Percentiles rank a stretch among this genome's conserved stretches.
phyloP scores from a whole-genome alignment of 1,140 invertebrate genomes.

The Epicauta chinensis region DNA sequence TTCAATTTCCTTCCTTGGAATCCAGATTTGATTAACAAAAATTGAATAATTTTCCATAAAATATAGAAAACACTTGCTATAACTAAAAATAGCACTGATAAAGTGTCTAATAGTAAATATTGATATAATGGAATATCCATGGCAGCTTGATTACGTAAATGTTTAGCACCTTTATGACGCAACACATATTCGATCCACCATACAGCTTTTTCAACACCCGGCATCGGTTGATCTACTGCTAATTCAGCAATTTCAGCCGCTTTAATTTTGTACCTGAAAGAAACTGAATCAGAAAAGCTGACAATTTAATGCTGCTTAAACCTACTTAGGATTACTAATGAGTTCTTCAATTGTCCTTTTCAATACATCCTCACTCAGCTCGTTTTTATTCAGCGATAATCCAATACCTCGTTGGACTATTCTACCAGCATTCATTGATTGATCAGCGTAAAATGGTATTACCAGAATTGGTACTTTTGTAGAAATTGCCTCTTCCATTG shows the following conservation, averaged over 20 bases:
- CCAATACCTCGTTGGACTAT: constrained; percentile 39
- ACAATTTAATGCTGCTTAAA: too few relatives aligned
- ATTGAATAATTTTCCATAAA: too few relatives aligned
- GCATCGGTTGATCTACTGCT: constrained; percentile 31
- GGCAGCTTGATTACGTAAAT: constrained; percentile 36
- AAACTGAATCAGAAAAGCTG: too few relatives aligned
- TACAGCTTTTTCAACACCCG: constrained; percentile 30
- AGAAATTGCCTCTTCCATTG: constrained; percentile 48
- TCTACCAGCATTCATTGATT: constrained; percentile 42
- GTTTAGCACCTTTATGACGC: constrained; percentile 41
- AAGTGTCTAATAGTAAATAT: constrained; percentile 5
- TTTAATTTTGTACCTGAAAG: not conserved
- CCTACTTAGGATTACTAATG: constrained; percentile 30
- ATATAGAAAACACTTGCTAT: too few relatives aligned
- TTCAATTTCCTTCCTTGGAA: too few relatives aligned
- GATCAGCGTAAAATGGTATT: constrained; percentile 49
- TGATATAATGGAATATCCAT: constrained; percentile 29
- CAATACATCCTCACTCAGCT: constrained; percentile 33
- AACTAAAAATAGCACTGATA: too few relatives aligned
- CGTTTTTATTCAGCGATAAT: constrained; percentile 26
- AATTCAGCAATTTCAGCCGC: constrained; percentile 24
- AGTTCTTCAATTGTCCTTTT: constrained; percentile 26
- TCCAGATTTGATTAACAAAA: too few relatives aligned
- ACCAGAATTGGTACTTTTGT: constrained; percentile 47
- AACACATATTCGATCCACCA: constrained; percentile 50